Base-by-base conservation (phyloP, 2,797 vertebrate genomes). In the Decapterus maruadsi region DNA sequence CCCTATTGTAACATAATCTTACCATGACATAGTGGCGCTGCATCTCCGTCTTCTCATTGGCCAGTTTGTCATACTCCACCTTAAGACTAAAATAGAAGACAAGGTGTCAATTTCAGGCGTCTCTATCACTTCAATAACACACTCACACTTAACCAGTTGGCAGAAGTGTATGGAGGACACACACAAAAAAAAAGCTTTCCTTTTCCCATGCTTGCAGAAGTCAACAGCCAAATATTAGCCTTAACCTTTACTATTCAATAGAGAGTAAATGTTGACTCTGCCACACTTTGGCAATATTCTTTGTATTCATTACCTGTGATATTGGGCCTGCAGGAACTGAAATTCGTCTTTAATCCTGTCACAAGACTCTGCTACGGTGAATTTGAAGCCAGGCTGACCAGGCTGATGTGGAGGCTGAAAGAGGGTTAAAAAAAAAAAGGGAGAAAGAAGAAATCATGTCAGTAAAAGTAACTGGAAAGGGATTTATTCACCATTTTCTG, bases 21-120 rank as follows among this genome's bases (percentile, higher is more conserved):
- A 98, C 97, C 97, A 98, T 98, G 93, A 98, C 97, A 90, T 98
- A 98, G 95, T 98, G 97, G 91, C 97, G 96, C 95, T 98, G 97
- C 97, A 98, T 98, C 94, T 98, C 97, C 0, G 97, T 98, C 95
- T 98, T 98, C 95, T 98, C 97, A 93, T 97, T 98, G 73, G 97
- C 97, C 91, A 98, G 95, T 85, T 98, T 98, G 93, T 98, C 97
- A 78, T 98, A 98, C 91, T 98, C 97, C 96, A 98, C 97, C 96
- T 99, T 99, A 89, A 98, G 96, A 94, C 97, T 97, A 92, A 79
- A 94, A 85, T 86, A 91, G 86, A 90, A 90, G 87, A 92, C 88
- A 92, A 85, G 81, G 92, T 92, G 92, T 92, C 89, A 91, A 79
- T 85, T 89, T 89, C 87, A 90, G 81, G 75, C 81, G n/a, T 82